Percentiles rank a stretch among this genome's conserved stretches.
These are phyloP conservation scores for Zaprionus inermis DNA, from an alignment of 1,140 invertebrate species.

Conservation along the genomic window DNA sequence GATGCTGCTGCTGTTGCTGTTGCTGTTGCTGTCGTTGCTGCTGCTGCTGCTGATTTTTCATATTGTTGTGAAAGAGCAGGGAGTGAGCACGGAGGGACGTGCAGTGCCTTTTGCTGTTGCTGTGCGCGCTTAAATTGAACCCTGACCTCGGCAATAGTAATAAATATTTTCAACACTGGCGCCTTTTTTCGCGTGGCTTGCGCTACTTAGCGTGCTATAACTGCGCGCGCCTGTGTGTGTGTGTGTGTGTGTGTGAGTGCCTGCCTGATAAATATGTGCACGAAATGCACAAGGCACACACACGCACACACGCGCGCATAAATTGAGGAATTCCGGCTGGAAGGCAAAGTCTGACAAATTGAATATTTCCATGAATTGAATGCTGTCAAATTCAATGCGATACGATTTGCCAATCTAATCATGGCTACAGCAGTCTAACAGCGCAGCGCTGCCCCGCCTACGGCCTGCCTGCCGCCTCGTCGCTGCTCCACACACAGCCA, in stretches of 20 bases:
- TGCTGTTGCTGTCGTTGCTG: not conserved
- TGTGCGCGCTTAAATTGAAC: not conserved
- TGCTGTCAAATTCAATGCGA: conserved; percentile 49
- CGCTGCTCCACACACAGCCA: too few species aligned
- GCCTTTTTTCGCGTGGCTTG: conserved; percentile 27
- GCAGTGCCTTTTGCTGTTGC: not conserved
- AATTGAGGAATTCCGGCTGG: conserved; percentile 38
- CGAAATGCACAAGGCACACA: not conserved
- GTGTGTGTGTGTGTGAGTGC: not conserved
- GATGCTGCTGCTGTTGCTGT: not conserved
- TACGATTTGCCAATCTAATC: conserved; percentile 53
- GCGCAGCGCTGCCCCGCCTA: not conserved
- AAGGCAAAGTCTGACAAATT: conserved; percentile 33
- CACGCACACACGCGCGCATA: conserved; percentile 9
- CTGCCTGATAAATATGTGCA: conserved; percentile 6
- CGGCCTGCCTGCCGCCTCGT: not conserved
- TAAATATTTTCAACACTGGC: conserved; percentile 34
- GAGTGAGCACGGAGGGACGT: too few species aligned
- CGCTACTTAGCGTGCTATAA: conserved; percentile 18
- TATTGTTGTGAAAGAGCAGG: not conserved
- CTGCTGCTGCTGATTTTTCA: not conserved
- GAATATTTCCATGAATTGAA: conserved; percentile 53
- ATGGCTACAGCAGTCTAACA: conserved; percentile 17
- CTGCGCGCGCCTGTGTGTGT: not conserved
- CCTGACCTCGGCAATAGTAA: conserved; percentile 44